Conservation (phyloP, 2,113 vertebrate genomes). For the Hippopotamus amphibius region DNA sequence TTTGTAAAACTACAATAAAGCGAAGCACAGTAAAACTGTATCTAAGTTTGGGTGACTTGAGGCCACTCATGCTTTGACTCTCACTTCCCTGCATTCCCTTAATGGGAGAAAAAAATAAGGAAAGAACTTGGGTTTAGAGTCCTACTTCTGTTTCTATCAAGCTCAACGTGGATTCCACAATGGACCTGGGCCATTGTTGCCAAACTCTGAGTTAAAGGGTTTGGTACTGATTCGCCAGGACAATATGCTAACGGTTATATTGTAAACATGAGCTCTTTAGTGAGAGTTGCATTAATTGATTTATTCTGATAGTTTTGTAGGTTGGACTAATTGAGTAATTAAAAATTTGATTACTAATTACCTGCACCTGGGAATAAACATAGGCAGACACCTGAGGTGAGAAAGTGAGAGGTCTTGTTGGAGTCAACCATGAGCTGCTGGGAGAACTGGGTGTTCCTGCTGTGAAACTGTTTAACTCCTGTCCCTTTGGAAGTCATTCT, state of each 20-base stretch:
- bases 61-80: not conserved
- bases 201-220: not conserved
- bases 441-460: not conserved
- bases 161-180: not conserved
- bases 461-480: not conserved
- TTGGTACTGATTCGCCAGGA: not conserved
- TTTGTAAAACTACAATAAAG: too few species aligned
- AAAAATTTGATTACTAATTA: constrained; percentile 57
- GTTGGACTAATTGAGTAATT: constrained; percentile 72
- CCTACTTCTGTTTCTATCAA: not conserved
- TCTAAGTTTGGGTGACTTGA: not conserved
- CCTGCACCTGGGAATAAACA: not conserved
- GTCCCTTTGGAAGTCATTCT: not conserved
- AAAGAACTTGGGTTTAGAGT: not conserved
- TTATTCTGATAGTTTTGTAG: not conserved
- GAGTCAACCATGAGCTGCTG: not conserved
- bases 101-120: not conserved
- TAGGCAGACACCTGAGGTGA: not conserved
- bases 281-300: constrained; percentile 45
- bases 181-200: not conserved
- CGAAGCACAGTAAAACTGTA: too few species aligned
- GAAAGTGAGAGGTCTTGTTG: not conserved
- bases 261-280: not conserved
- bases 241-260: not conserved
- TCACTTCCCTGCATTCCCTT: not conserved